These are phyloP conservation scores for Lerema accius DNA, from an alignment of 1,140 invertebrate species.

Conservation along the genomic window DNA sequence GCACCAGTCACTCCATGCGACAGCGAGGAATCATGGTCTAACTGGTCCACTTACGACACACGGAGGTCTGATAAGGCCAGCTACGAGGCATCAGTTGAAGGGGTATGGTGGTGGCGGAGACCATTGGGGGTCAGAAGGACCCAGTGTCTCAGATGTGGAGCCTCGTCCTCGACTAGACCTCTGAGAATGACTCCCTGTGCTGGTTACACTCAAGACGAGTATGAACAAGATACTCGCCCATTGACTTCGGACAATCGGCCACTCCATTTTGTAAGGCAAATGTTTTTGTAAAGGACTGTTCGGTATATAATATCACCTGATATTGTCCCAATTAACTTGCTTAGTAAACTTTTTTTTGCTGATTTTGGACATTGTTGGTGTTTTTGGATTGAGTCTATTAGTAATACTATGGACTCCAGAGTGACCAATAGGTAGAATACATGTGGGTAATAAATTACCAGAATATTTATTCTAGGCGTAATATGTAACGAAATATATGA, in stretches of 20 bases:
- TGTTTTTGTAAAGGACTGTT: slow-evolving; percentile 59
- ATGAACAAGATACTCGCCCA: slow-evolving; percentile 47
- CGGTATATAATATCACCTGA: background rate
- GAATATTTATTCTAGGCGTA: background rate
- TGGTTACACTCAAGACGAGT: slow-evolving; percentile 48
- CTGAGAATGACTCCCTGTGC: slow-evolving; percentile 61
- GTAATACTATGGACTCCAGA: background rate
- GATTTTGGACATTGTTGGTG: background rate
- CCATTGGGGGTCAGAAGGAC: slow-evolving; percentile 59
- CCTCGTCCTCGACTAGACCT: slow-evolving; percentile 62
- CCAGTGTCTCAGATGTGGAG: slow-evolving; percentile 58
- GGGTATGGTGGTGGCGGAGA: slow-evolving; percentile 70
- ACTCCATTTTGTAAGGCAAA: slow-evolving; percentile 64
- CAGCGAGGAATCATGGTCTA: slow-evolving; percentile 65
- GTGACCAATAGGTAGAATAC: background rate
- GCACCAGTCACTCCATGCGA: slow-evolving; percentile 73
- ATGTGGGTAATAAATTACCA: background rate
- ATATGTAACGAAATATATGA: background rate
- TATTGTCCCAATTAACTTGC: background rate
- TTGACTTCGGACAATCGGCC: slow-evolving; percentile 64
- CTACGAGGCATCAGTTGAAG: slow-evolving; percentile 55
- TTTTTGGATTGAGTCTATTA: background rate
- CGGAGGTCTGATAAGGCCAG: slow-evolving; percentile 50
- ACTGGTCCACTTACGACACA: slow-evolving; percentile 44
- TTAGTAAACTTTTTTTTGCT: background rate